A percentile compares a stretch with the other conserved stretches of the same genome.
Evolutionary conservation across 2,113 vertebrate species (phyloP).

Genomic region (Oreochromis aureus): DNA sequence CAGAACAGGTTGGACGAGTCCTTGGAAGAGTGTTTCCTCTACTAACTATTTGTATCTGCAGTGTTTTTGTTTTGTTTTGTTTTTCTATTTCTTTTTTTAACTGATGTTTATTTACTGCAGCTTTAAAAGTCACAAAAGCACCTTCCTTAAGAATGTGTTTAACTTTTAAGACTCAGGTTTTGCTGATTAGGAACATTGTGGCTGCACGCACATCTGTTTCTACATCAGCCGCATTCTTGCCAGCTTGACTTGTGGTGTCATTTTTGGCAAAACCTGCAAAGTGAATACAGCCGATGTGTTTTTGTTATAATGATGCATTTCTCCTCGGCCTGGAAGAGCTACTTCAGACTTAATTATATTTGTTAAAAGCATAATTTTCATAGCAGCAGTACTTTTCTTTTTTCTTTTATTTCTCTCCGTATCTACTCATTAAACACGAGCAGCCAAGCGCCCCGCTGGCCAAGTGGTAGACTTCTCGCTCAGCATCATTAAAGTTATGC

Average conservation of each 20-base stretch:
- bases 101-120: background rate
- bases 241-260: background rate
- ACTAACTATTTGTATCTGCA: background rate
- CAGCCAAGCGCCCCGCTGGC: background rate
- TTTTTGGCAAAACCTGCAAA: background rate
- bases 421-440: background rate
- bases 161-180: background rate
- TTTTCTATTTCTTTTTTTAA: background rate
- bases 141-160: background rate
- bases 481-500: background rate
- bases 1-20: constrained; percentile 9
- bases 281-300: background rate
- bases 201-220: background rate
- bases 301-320: background rate
- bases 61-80: background rate
- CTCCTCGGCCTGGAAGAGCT: background rate
- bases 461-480: background rate
- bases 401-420: background rate
- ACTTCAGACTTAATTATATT: background rate
- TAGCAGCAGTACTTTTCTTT: background rate
- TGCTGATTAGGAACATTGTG: background rate
- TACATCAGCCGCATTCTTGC: background rate
- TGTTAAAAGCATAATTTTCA: background rate
- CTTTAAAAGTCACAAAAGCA: background rate
- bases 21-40: background rate